Evolutionary conservation across 2,888 invertebrate species (phyloP).

Genomic region (Orthonevra nobilis): DNA sequence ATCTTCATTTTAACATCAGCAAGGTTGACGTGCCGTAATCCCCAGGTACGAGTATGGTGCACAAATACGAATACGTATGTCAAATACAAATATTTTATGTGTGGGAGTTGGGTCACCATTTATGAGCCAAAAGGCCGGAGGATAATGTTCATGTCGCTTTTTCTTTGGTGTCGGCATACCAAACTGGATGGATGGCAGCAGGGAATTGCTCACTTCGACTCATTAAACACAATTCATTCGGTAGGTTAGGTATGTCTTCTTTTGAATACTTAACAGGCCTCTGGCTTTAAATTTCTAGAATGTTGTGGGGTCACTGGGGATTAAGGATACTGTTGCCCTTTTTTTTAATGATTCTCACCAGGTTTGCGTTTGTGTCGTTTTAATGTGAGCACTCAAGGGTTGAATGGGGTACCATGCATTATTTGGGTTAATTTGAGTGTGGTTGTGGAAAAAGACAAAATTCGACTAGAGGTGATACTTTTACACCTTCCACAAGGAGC

Average conservation of each 20-base stretch:
- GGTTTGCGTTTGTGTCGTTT: no score
- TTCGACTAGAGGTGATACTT: no score
- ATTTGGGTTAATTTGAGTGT: no score
- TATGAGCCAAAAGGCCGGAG: background rate
- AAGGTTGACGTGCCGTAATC: background rate
- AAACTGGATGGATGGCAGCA: constrained; percentile 22
- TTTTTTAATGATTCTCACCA: no score
- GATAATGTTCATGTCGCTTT: background rate
- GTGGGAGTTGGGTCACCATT: constrained; percentile 29
- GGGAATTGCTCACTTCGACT: constrained; percentile 51
- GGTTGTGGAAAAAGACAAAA: no score
- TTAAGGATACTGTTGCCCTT: no score
- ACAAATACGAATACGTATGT: constrained; percentile 30
- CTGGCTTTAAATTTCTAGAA: background rate
- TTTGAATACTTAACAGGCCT: constrained; percentile 10
- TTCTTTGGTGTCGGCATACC: constrained; percentile 25
- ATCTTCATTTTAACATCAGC: constrained; percentile 36
- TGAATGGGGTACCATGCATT: no score
- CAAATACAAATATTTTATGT: constrained; percentile 61
- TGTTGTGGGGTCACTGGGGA: background rate
- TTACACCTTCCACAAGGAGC: no score
- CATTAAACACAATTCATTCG: constrained; percentile 40
- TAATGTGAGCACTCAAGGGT: no score
- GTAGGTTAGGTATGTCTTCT: constrained; percentile 3
- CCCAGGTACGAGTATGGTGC: constrained; percentile 33